Evolutionary conservation across 2,888 invertebrate genomes (phyloP), one percentile per base, ranked within the genome.

Genomic region (Auanema freiburgensis): DNA sequence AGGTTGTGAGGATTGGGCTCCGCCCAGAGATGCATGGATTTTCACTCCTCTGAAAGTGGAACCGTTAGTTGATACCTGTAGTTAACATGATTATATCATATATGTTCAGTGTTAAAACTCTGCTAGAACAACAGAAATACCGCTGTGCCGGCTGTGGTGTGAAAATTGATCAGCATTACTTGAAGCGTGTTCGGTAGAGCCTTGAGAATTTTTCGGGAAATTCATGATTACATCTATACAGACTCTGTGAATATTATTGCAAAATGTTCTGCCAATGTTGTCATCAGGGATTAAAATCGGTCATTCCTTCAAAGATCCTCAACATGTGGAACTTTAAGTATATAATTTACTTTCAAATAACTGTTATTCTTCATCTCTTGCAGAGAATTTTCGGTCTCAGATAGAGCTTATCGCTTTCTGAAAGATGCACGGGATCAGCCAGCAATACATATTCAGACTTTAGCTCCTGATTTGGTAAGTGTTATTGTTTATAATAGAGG

Each of bases 211-310:
- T 14, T 12, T 21, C 33, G 14, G 52, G n/a, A 21, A 2, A 16
- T 14, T 14, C 6, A 16, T 52, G 33, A 16, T 41, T 24, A 33
- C 44, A 44, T 40, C 11, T 33, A 55, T 60, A 12, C 6, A 63
- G 70, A 24, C 92, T 91, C 81, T 92, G 92, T 83, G 89, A 90
- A 78, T 92, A 92, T 85, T 86, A 91, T 66, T 91, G 92, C 11
- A 89, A 91, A 80, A 91, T 90, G 85, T 91, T 92, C 85, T 92
- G 92, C 81, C 91, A 91, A 12, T 91, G 91, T 52, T 92, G 92
- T 83, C 92, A 92, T 84, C 89, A 89, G 24, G 90, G 91, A 84
- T 89, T 90, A 82, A 87, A 89, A 63, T 88, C 90, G 4, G 85
- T 89, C 68, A 90, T 92, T 79, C 88, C 88, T 14, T 86, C 85